Conservation (phyloP, 2,113 vertebrate genomes). For the Percina caprodes region DNA sequence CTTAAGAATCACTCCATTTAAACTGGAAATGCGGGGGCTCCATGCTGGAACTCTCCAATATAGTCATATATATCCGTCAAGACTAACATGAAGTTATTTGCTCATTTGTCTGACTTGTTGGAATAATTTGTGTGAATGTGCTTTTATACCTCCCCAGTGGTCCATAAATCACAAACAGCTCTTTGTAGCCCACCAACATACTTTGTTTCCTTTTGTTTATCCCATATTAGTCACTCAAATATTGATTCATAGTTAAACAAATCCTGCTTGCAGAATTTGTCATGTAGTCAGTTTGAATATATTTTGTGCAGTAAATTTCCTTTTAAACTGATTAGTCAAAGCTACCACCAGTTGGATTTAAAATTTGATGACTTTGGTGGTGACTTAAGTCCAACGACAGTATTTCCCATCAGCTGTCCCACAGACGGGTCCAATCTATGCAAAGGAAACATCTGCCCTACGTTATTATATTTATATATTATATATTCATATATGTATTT, state of each 20-base stretch:
- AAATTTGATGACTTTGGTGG: slow-evolving; percentile 43
- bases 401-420: slow-evolving; percentile 16
- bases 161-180: slow-evolving; percentile 75
- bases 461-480: too few species aligned
- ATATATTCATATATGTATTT: too few species aligned
- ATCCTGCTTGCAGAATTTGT: slow-evolving; percentile 57
- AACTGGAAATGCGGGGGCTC: slow-evolving; percentile 63
- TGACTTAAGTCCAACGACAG: slow-evolving; percentile 3
- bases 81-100: slow-evolving; percentile 75
- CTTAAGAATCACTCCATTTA: slow-evolving; percentile 71
- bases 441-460: background rate
- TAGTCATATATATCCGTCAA: slow-evolving; percentile 72
- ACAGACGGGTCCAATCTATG: background rate
- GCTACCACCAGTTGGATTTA: slow-evolving; percentile 1
- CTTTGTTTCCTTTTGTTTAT: slow-evolving; percentile 71
- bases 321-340: slow-evolving; percentile 45
- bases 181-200: slow-evolving; percentile 66
- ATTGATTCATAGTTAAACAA: slow-evolving; percentile 72
- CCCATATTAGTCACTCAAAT: slow-evolving; percentile 61
- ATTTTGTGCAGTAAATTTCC: slow-evolving; percentile 46
- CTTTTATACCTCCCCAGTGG: slow-evolving; percentile 76
- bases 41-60: slow-evolving; percentile 55
- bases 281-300: slow-evolving; percentile 52
- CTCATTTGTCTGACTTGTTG: slow-evolving; percentile 79
- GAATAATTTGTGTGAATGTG: slow-evolving; percentile 79